Base-by-base conservation (phyloP, 2,113 vertebrate genomes). In the Ptychochromis oligacanthus region DNA sequence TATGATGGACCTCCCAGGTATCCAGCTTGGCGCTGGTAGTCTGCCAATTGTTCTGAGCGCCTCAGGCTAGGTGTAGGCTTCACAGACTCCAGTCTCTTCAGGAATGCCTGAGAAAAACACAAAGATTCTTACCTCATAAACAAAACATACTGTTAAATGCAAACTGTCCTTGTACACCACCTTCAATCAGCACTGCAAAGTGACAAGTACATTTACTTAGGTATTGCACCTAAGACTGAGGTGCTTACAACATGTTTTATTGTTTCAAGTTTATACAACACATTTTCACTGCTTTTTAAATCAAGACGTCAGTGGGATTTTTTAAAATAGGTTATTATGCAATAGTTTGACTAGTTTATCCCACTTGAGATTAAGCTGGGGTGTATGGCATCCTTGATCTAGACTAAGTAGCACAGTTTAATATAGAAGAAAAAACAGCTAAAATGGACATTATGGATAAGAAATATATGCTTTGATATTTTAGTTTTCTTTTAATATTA, bases 51-150 rank as follows among this genome's bases (percentile, higher is more conserved):
- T 13, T 98, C 96, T 8, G 96, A 93, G 12, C 98, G 96, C 57
- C 87, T 97, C 92, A 99, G 94, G 28, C 97, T 97, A 75, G 94
- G 91, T 17, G 97, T 97, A 22, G 98, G 96, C 75, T 98, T 98
- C 82, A 97, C 97, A 1, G 97, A 95, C 93, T 99, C 97, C 83
- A 99, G 93, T 79, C 96, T 96, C 92, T 97, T 99, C 84, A 99
- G 90, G 28, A 99, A 95, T 81, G 97, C 97, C 98, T 99, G 80
- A 24, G 74, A 64, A 9, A 81, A 83, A 80, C 17, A 62, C 4
- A 85, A 81, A 26, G 24, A 62, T n/a, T 70, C 15, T 52, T 70
- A 49, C 17, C 43, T 70, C 24, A 67, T 14, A 40, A 22, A 7
- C 20, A 14, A 20, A 28, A 65, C 17, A n/a, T 15, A 17, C 24